phyloP scores from a whole-genome alignment of 2,113 vertebrate species.

The Agapornis roseicollis region DNA sequence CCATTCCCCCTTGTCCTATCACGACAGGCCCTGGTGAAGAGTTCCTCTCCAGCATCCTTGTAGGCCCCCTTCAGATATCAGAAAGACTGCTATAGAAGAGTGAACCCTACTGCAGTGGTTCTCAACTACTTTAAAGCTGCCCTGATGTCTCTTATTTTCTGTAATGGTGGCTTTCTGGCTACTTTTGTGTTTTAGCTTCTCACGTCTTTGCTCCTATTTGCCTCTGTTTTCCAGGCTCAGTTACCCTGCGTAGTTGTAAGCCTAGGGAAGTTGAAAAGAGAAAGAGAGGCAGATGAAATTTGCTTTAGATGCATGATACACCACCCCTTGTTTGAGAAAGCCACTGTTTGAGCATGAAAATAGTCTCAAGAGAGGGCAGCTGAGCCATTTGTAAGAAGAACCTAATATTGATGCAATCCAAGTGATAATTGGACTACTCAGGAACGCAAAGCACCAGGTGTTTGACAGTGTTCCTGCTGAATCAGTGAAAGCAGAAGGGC shows the following conservation, averaged over 20 bases:
- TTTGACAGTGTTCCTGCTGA: neutral
- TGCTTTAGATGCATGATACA: neutral
- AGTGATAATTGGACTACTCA: constrained; percentile 27
- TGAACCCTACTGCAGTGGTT: too few relatives aligned
- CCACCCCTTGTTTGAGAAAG: neutral
- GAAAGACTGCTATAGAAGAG: neutral
- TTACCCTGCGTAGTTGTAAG: neutral
- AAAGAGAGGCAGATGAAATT: neutral
- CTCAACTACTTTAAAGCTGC: neutral
- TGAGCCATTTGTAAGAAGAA: constrained; percentile 26
- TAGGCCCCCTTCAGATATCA: neutral
- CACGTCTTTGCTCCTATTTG: neutral
- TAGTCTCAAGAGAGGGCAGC: constrained; percentile 27
- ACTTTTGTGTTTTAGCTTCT: neutral
- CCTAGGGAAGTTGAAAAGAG: neutral
- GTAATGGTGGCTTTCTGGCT: neutral
- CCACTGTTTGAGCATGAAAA: neutral
- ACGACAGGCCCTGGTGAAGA: neutral
- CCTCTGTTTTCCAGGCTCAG: neutral
- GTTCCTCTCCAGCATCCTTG: neutral
- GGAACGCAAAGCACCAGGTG: constrained; percentile 31
- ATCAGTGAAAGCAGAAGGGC: neutral
- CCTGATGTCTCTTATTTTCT: neutral
- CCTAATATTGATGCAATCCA: constrained; percentile 13
- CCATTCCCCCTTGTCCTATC: neutral